A percentile compares a stretch with the other conserved stretches of the same genome.
These are phyloP conservation scores for Parnassius orleans DNA, from an alignment of 2,888 invertebrate genomes.

Conservation along the genomic window DNA sequence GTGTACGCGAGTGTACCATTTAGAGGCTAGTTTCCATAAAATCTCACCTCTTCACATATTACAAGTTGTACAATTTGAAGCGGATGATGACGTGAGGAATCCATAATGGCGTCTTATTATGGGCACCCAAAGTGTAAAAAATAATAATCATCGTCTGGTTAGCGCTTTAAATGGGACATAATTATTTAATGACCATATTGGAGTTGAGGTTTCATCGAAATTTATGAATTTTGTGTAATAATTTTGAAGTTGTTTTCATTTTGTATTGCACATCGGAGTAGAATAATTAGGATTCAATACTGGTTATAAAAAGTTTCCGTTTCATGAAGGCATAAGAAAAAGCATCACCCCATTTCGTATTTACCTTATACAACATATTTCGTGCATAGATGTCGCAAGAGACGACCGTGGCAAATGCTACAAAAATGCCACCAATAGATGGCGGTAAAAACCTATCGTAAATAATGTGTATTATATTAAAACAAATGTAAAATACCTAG, in stretches of 20 bases:
- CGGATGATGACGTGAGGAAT: conserved; percentile 26
- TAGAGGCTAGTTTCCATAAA: conserved; percentile 28
- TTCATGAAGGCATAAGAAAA: too few species aligned
- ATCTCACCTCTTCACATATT: conserved; percentile 28
- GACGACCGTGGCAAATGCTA: too few species aligned
- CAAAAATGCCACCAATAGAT: too few species aligned
- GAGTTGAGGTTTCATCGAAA: not conserved
- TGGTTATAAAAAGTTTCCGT: too few species aligned
- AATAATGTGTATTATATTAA: too few species aligned
- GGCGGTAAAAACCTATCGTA: too few species aligned
- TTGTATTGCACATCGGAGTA: too few species aligned
- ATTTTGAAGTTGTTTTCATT: not conserved
- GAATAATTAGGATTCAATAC: too few species aligned
- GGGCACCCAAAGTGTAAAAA: conserved; percentile 35
- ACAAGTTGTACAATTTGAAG: conserved; percentile 14
- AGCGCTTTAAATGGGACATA: conserved; percentile 16
- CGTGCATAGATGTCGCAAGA: too few species aligned
- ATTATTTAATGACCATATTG: conserved; percentile 7
- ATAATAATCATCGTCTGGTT: conserved; percentile 29
- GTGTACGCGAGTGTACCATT: conserved; percentile 28
- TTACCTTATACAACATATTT: too few species aligned
- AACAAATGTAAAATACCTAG: too few species aligned
- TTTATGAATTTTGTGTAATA: conserved; percentile 1
- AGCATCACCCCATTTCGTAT: too few species aligned
- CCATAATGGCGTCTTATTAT: conserved; percentile 37